Evolutionary conservation across 1,140 invertebrate species (phyloP), one percentile per base, ranked within the genome.

Genomic region (Acyrthosiphon pisum): DNA sequence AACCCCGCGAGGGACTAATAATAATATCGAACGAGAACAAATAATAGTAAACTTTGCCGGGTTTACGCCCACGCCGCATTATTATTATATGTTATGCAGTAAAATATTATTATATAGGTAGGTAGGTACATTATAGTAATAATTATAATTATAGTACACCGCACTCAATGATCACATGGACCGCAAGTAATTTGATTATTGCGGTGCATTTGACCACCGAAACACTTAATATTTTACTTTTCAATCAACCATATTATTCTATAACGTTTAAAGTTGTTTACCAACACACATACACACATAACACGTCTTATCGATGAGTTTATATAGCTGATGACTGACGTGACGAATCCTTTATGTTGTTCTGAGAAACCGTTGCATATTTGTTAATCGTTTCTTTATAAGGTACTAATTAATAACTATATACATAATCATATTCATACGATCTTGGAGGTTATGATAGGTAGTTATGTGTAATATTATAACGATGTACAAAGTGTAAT

Each of bases 1-100:
- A 93, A 86, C 35, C 35, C 91, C 60, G n/a, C 11, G 88, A 60
- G 35, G 37, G 35, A 56, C 89, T 60, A 44, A 53, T 53, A 87
- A 48, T 87, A 89, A 89, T 56, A 20, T 30, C 26, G 44, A 22
- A 20, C 87, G 46, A 23, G 30, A 48, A 87, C 76, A 20, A 37
- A 87, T 48, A 89, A 53, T 89, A 23, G 35, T 53, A 37, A 89
- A 89, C 48, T 46, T 37, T 26, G 2, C 87, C n/a, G 9, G n/a
- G 44, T 46, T n/a, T 26, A 23, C 86, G 48, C 87, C 35, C 48
- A 53, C 48, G 20, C 20, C 22, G 44, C 9, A 48, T 68, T 20
- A 76, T 68, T 20, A 76, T 76, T n/a, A 6, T 18, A 23, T 76
- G 20, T 53, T 53, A 7, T 53, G 22, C 7, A 50, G 48, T 23